phyloP scores from a whole-genome alignment of 2,113 vertebrate species.

The Sphyrna mokarran region DNA sequence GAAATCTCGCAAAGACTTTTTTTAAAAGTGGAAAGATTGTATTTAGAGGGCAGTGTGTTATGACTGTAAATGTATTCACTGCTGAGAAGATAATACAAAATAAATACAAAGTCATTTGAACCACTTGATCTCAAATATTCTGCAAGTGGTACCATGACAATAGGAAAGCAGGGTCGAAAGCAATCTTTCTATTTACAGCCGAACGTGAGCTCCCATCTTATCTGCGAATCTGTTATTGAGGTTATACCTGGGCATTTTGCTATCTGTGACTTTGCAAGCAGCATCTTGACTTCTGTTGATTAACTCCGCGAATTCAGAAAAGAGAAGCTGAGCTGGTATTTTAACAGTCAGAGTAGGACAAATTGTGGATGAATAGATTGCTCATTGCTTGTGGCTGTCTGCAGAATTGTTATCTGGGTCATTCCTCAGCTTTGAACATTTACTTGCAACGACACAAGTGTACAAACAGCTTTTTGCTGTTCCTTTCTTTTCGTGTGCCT shows the following conservation, averaged over 20 bases:
- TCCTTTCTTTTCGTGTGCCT: not conserved
- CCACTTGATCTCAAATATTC: not conserved
- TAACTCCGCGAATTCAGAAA: not conserved
- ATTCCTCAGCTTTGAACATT: not conserved
- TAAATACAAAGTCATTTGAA: slow-evolving; percentile 25
- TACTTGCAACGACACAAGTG: not conserved
- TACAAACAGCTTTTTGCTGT: not conserved
- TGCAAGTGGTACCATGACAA: slow-evolving; percentile 7
- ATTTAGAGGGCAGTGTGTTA: not conserved
- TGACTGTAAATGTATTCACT: slow-evolving; percentile 8
- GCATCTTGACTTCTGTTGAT: slow-evolving; percentile 8
- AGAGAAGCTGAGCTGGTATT: not conserved
- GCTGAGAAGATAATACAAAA: slow-evolving; percentile 7
- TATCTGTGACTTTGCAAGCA: not conserved
- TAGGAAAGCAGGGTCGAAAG: not conserved
- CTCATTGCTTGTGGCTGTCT: not conserved
- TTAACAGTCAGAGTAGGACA: not conserved
- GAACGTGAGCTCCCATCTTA: slow-evolving; percentile 15
- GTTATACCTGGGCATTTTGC: not conserved
- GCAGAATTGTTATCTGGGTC: not conserved
- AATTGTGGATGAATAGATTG: not conserved
- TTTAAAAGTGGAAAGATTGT: not conserved
- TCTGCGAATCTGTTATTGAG: slow-evolving; percentile 9
- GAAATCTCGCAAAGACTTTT: not conserved
- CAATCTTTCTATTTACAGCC: not conserved